Conservation (phyloP, 2,113 vertebrate species). For the Anoura caudifer region DNA sequence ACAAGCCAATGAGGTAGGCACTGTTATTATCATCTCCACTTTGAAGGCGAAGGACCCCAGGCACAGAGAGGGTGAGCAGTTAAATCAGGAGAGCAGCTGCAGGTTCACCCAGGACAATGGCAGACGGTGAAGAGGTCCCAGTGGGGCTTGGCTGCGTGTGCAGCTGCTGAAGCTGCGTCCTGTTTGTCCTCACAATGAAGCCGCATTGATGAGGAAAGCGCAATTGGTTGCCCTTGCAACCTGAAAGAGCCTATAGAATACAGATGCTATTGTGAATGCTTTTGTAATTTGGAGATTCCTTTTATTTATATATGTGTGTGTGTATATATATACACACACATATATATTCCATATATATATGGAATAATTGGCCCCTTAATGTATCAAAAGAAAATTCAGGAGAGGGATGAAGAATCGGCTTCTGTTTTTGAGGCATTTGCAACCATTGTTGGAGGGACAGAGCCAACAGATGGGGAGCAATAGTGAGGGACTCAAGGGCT, state of each 20-base stretch:
- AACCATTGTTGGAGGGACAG: conserved; percentile 57
- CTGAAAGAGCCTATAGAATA: conserved; percentile 72
- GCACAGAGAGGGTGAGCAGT: neutral
- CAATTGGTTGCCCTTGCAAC: conserved; percentile 45
- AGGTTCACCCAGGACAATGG: conserved; percentile 49
- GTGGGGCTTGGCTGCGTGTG: conserved; percentile 32
- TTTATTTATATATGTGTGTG: neutral
- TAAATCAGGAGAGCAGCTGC: conserved; percentile 65
- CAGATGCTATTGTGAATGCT: conserved; percentile 58
- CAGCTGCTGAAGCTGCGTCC: conserved; percentile 56
- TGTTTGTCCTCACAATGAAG: conserved; percentile 57
- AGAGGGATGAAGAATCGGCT: conserved; percentile 42
- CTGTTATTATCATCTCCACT: neutral
- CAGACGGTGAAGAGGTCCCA: neutral
- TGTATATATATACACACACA: neutral
- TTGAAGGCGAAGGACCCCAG: conserved; percentile 17
- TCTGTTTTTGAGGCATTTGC: conserved; percentile 52
- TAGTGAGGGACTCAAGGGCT: neutral
- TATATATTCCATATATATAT: neutral
- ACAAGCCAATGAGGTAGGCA: neutral
- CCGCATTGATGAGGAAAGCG: conserved; percentile 46
- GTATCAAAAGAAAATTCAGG: conserved; percentile 56
- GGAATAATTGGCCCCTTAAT: conserved; percentile 65
- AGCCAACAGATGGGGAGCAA: conserved; percentile 68
- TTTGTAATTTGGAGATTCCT: conserved; percentile 59